A percentile compares a stretch with the other conserved stretches of the same genome.
These are phyloP conservation scores for Pangasius larnaudii DNA, from an alignment of 2,797 vertebrate genomes.

Conservation along the genomic window DNA sequence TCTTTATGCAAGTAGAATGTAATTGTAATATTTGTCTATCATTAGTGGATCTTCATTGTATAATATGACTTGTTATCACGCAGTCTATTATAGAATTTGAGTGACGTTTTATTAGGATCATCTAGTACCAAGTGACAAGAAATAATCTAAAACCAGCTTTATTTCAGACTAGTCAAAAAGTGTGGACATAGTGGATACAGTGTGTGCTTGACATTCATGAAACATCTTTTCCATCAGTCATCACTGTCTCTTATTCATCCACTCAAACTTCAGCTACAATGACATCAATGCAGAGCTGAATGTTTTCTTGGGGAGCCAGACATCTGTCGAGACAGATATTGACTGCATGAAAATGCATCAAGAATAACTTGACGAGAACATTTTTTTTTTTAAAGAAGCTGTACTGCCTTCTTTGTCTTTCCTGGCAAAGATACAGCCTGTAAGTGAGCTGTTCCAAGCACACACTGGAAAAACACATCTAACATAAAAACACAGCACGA, in stretches of 20 bases:
- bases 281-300: slow-evolving; percentile 38
- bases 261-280: slow-evolving; percentile 30
- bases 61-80: not conserved
- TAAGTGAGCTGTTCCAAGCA: slow-evolving; percentile 6
- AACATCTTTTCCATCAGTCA: slow-evolving; percentile 34
- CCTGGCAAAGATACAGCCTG: slow-evolving; percentile 9
- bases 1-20: not conserved
- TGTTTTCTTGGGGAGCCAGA: slow-evolving; percentile 38
- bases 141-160: not conserved
- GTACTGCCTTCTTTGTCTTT: slow-evolving; percentile 23
- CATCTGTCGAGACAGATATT: slow-evolving; percentile 43
- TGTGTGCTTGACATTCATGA: not conserved
- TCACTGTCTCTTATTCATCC: slow-evolving; percentile 36
- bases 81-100: not conserved
- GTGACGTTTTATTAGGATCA: not conserved
- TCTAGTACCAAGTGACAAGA: not conserved
- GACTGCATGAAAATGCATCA: slow-evolving; percentile 26
- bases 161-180: not conserved
- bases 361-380: slow-evolving; percentile 27
- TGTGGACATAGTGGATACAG: not conserved
- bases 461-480: not conserved
- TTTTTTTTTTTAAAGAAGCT: not conserved
- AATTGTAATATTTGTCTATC: not conserved
- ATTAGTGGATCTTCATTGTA: not conserved
- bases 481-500: slow-evolving; percentile 15